Conservation (phyloP, 1,140 invertebrate species). For the Trachymyrmex septentrionalis region DNA sequence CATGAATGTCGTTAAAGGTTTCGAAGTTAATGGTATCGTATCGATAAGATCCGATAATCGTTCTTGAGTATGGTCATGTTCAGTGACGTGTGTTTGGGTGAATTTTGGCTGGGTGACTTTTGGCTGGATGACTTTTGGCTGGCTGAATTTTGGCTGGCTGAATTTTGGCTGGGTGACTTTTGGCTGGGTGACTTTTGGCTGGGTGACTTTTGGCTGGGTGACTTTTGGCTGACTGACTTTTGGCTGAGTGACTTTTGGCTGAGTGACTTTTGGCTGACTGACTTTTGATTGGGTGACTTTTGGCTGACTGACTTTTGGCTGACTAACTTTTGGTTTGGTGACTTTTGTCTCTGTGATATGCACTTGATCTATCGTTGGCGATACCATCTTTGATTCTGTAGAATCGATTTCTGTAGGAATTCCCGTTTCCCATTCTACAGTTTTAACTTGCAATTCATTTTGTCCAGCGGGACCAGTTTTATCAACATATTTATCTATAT, state of each 20-base stretch:
- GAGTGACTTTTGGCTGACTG: not conserved
- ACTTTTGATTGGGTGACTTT: too few relatives aligned
- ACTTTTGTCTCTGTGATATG: not conserved
- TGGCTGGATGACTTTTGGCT: not conserved
- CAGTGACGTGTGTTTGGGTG: not conserved
- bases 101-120: not conserved
- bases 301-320: too few relatives aligned
- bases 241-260: not conserved
- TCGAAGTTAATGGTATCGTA: not conserved
- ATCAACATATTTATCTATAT: conserved; percentile 20
- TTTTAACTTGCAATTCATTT: too few relatives aligned
- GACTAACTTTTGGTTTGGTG: not conserved
- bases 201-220: not conserved
- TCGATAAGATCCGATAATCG: not conserved
- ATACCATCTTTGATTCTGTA: not conserved
- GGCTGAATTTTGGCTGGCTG: not conserved
- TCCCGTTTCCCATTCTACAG: not conserved
- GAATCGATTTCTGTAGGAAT: not conserved
- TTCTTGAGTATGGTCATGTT: not conserved
- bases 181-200: too few relatives aligned
- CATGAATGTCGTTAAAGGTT: not conserved
- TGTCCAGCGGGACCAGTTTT: not conserved
- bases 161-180: not conserved
- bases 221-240: not conserved
- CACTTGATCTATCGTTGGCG: not conserved